Evolutionary conservation across 2,113 vertebrate genomes (phyloP).

Genomic region (Cichladusa arquata): DNA sequence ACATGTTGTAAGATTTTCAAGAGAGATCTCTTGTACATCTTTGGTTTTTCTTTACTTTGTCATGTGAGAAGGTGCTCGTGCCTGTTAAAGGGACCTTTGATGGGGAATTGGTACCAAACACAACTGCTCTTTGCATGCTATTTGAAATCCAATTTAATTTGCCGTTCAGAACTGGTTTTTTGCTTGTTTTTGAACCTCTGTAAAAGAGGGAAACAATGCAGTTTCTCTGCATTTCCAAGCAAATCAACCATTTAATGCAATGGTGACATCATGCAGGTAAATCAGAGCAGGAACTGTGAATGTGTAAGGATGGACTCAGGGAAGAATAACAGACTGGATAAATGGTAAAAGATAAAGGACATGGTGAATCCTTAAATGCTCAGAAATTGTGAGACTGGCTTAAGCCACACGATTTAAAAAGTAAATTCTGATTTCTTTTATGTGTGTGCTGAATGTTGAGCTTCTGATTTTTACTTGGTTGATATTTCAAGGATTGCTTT

Average conservation of each 20-base stretch:
- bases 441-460: not conserved
- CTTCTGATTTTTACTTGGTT: not conserved
- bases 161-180: not conserved
- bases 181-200: not conserved
- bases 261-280: not conserved
- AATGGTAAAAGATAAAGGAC: not conserved
- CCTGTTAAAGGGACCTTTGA: not conserved
- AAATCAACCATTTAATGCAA: not conserved
- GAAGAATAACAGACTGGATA: not conserved
- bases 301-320: not conserved
- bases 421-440: not conserved
- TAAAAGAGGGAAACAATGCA: not conserved
- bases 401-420: accelerated
- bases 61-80: not conserved
- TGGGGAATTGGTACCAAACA: not conserved
- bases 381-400: not conserved
- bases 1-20: not conserved
- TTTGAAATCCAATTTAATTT: not conserved
- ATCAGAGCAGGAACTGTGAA: not conserved
- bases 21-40: not conserved
- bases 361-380: not conserved
- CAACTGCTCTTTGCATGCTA: accelerated
- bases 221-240: not conserved
- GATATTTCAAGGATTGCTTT: not conserved
- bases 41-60: not conserved